Conservation (phyloP, 2,113 vertebrate species). For the Sphaerodactylus townsendi region DNA sequence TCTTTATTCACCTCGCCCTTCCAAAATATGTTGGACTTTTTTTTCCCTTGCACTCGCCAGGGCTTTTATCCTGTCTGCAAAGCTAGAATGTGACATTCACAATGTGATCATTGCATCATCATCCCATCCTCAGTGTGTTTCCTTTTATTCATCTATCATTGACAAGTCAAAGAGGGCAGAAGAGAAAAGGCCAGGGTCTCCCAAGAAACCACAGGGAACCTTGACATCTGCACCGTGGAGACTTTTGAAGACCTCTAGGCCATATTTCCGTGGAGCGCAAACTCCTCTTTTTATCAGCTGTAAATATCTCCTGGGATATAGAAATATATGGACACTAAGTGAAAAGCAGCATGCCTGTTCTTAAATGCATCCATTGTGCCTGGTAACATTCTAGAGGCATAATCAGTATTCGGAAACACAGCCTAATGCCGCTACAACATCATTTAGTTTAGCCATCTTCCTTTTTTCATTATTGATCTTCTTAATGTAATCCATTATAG, state of each 20-base stretch:
- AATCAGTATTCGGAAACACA: background rate
- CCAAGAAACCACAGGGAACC: conserved; percentile 42
- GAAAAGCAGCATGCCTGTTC: background rate
- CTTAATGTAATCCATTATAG: conserved; percentile 9
- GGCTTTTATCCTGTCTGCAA: too few species aligned
- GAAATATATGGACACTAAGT: conserved; percentile 29
- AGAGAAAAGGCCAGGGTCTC: conserved; percentile 32
- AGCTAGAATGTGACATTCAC: conserved; percentile 73
- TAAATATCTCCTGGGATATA: conserved; percentile 42
- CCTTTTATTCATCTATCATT: conserved; percentile 64
- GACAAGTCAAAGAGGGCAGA: conserved; percentile 54
- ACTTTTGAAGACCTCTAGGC: conserved; percentile 21
- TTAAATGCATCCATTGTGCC: background rate
- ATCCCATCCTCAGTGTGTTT: conserved; percentile 72
- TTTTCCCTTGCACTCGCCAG: conserved; percentile 56
- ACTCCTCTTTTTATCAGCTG: conserved; percentile 38
- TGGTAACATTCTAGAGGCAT: background rate
- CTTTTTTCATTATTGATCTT: conserved; percentile 14
- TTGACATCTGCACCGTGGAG: background rate
- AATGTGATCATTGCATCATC: conserved; percentile 75
- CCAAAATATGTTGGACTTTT: conserved; percentile 63
- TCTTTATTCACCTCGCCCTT: conserved; percentile 19
- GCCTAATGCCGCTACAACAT: background rate
- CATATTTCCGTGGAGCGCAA: conserved; percentile 51
- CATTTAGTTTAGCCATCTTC: conserved; percentile 8